These are phyloP conservation scores for Seira ritae DNA, from an alignment of 2,888 invertebrate genomes.

Conservation along the genomic window DNA sequence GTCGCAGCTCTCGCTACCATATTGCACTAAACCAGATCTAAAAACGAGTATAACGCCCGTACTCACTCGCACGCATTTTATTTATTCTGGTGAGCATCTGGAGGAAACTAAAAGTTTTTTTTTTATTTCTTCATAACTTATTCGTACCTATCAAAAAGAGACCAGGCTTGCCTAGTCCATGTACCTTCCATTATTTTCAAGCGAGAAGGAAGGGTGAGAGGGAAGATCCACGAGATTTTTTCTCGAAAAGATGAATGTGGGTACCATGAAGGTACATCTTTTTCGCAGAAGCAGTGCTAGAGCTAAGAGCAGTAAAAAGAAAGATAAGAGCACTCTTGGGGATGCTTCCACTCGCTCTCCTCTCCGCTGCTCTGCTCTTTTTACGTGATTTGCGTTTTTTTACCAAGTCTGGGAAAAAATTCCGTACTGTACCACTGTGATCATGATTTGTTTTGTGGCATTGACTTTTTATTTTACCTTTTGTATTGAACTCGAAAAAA, in stretches of 20 bases:
- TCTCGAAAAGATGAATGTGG: neutral
- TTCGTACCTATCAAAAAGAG: neutral
- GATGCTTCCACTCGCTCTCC: conserved; percentile 31
- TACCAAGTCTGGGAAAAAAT: neutral
- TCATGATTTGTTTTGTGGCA: conserved; percentile 37
- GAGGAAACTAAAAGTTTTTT: conserved; percentile 39
- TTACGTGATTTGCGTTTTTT: conserved; percentile 55
- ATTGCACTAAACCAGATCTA: neutral
- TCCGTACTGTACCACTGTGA: neutral
- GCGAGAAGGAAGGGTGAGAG: neutral
- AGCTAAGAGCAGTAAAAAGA: conserved; percentile 40
- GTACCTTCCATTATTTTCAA: neutral
- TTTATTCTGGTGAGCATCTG: conserved; percentile 53
- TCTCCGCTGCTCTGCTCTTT: conserved; percentile 35
- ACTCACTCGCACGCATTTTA: too few relatives aligned
- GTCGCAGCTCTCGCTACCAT: neutral
- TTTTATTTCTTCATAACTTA: neutral
- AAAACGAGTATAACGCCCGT: too few relatives aligned
- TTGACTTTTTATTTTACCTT: conserved; percentile 57
- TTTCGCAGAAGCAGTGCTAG: conserved; percentile 30
- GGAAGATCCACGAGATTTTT: neutral
- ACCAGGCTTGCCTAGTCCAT: too few relatives aligned
- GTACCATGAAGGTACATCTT: neutral
- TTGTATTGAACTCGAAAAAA: conserved; percentile 54
- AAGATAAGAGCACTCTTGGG: conserved; percentile 59